Evolutionary conservation across 2,113 vertebrate species (phyloP).

Genomic region (Mirounga angustirostris): DNA sequence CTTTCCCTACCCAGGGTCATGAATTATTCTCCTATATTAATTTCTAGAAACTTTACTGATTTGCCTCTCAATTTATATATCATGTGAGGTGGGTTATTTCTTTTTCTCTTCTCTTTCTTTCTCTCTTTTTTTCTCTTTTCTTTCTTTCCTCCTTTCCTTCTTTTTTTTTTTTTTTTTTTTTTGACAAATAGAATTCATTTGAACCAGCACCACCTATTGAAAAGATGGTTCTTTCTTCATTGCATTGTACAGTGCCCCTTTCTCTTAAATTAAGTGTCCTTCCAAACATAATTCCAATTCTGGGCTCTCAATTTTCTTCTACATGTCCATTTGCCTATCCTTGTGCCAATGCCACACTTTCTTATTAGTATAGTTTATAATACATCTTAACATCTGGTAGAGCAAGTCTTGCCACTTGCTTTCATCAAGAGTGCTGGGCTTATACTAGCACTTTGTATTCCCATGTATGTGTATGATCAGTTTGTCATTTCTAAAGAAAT

Average conservation of each 20-base stretch:
- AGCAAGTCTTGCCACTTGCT: neutral
- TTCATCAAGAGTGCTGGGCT: neutral
- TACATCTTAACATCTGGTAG: neutral
- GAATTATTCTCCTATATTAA: slow-evolving; percentile 21
- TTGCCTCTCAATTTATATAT: neutral
- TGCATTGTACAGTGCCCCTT: neutral
- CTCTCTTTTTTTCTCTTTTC: neutral
- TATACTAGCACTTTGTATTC: neutral
- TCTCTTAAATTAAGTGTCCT: neutral
- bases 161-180: neutral
- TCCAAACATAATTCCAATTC: neutral
- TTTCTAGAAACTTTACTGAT: neutral
- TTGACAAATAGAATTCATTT: neutral
- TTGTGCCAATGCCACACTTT: neutral
- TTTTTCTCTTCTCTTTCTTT: neutral
- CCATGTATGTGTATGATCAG: neutral
- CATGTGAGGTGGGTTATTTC: neutral
- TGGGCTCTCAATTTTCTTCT: neutral
- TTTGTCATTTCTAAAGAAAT: neutral
- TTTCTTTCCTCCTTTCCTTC: neutral
- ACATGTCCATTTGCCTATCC: neutral
- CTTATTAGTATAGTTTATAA: neutral
- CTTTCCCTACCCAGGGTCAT: neutral
- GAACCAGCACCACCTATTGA: neutral
- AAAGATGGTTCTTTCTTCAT: neutral